Evolutionary conservation across 2,888 invertebrate species (phyloP), one percentile per base, ranked within the genome.

Genomic region (Parasteatoda lunata): DNA sequence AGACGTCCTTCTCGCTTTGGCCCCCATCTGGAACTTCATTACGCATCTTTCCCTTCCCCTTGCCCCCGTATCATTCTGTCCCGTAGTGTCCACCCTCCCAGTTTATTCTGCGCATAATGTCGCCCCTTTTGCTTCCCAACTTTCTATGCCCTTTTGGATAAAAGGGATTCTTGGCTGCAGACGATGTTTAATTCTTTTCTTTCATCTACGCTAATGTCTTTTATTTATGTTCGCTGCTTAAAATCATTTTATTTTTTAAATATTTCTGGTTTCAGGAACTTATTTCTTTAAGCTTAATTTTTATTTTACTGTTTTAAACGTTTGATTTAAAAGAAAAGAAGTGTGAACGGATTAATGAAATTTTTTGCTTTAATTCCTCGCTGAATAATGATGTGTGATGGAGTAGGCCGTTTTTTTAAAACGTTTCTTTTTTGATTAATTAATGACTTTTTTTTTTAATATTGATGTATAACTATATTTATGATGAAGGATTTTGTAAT

Each of bases 21-120:
- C 79, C 71, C 75, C 85, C 85, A 86, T 86, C 85, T 86, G 85
- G 85, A 86, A 86, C 80, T 86, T 86, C 85, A 86, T 86, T 86
- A 81, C 81, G 68, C 52, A 75, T 73, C 68, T 73, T 72, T 52
- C 78, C 75, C 15, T 75, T 47, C 72, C 15, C 7, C 72, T 15
- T 8, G 11, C 8, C 72, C 54, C 70, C 49, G 13, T 48, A 11
- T 70, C 9, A n/a, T 54, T n/a, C 52, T 49, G 52, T 51, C 45
- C 51, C 52, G 8, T 30, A 52, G 52, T 54, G 54, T 73, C 51
- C 48, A 48, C 51, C 65, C 48, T 45, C 47, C 64, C n/a, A 11
- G 64, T 47, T 15, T 7, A 13, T 47, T 48, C 69, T 54, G 59
- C 64, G 59, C 54, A 45, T 48, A 75, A 59, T 9, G 75, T 13